Conservation (phyloP, 2,888 invertebrate species). For the Orchestes rusci region DNA sequence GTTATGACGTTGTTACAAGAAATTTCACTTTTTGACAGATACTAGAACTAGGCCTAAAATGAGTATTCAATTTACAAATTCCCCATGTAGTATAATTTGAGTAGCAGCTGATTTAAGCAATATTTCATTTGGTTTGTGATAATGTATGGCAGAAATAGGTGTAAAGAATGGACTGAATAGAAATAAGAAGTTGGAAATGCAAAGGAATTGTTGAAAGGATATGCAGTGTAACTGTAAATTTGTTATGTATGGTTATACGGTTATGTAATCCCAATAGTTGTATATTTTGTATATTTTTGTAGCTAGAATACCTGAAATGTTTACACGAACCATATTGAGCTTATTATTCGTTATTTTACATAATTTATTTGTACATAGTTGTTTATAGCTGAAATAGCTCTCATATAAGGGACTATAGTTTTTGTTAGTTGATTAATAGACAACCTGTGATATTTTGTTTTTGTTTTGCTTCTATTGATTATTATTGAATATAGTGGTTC, state of each 20-base stretch:
- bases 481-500: slow-evolving; percentile 26
- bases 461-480: slow-evolving; percentile 34
- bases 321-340: neutral
- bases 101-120: neutral
- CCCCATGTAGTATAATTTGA: too few relatives aligned
- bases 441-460: slow-evolving; percentile 42
- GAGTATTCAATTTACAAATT: too few relatives aligned
- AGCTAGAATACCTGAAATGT: neutral
- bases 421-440: slow-evolving; percentile 29
- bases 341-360: neutral
- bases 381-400: neutral
- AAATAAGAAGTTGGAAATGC: neutral
- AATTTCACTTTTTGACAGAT: too few relatives aligned
- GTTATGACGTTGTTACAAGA: too few relatives aligned
- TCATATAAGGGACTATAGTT: neutral
- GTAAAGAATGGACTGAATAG: slow-evolving; percentile 5
- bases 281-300: neutral
- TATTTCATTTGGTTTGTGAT: slow-evolving; percentile 1
- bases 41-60: too few relatives aligned
- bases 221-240: neutral
- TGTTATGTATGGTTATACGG: neutral
- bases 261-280: too few relatives aligned
- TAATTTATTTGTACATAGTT: slow-evolving; percentile 1
- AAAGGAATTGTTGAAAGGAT: slow-evolving; percentile 5
- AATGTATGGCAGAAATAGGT: slow-evolving; percentile 3